Evolutionary conservation across 1,140 invertebrate genomes (phyloP), one percentile per base, ranked within the genome.

Genomic region (Sesamia nonagrioides): DNA sequence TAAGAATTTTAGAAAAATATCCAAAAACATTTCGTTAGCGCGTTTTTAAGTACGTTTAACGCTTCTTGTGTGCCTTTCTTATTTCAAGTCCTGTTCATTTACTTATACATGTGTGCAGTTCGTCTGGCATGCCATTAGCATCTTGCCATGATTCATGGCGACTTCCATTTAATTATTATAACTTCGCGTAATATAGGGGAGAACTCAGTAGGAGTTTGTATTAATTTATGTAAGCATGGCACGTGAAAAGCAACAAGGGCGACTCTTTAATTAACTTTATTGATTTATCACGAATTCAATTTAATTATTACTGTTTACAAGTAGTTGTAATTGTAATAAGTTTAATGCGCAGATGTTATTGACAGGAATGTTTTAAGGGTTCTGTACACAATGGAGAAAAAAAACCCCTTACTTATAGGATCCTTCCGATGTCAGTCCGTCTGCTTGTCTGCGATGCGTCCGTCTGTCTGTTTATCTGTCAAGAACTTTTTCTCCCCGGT

Each of bases 141-240:
- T 68, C 37, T 68, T 4, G 2, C 63, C 11, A 21, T 27, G 42
- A 48, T 68, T 68, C 50, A 68, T 27, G 40, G 33, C 18, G 11
- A 15, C 42, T 15, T 48, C 7, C 61, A 48, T 68, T 68, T 68
- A 68, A 68, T 68, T 68, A 68, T 27, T 68, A 68, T 33, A 48
- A 48, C 42, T 15, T 27, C 17, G 2, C 0, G 40, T 48, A 45
- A 15, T 33, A 50, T 48, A 17, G n/a, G 13, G 63, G 27, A 13
- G 42, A 48, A 68, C 27, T 61, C 21, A 11, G 37, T 68, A 37
- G 27, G 58, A 61, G 58, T 6, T 37, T 15, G 7, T 9, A 42
- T 68, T 48, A n/a, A 48, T 27, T 68, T 68, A 33, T 68, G 18
- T 27, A 15, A 1, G 18, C 4, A 13, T n/a, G 11, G 6, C 40